A percentile compares a stretch with the other conserved stretches of the same genome.
phyloP scores from a whole-genome alignment of 2,888 invertebrate species.

The Homarus gammarus region DNA sequence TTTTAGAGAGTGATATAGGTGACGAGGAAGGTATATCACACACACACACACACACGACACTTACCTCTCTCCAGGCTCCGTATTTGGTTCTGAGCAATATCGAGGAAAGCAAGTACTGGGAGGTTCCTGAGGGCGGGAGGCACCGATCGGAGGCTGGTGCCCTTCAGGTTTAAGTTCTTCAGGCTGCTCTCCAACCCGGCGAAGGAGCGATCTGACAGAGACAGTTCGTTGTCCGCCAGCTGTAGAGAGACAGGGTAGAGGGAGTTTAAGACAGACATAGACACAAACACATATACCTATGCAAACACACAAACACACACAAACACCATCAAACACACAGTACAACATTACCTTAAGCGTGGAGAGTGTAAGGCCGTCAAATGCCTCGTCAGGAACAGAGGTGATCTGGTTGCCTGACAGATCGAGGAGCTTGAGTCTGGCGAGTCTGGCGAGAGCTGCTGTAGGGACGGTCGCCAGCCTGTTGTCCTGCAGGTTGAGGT shows the following conservation, averaged over 20 bases:
- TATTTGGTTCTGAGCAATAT: conserved; percentile 92
- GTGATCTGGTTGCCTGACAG: conserved; percentile 90
- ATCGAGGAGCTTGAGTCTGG: conserved; percentile 88
- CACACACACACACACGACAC: too few relatives aligned
- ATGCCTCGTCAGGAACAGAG: conserved; percentile 87
- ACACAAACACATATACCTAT: too few relatives aligned
- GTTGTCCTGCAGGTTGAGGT: conserved; percentile 87
- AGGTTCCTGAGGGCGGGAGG: conserved; percentile 89
- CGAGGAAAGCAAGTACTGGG: conserved; percentile 90
- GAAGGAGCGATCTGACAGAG: conserved; percentile 85
- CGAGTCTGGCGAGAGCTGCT: conserved; percentile 85
- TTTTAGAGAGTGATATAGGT: too few relatives aligned
- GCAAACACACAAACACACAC: too few relatives aligned
- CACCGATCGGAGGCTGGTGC: conserved; percentile 88
- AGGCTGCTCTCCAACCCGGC: conserved; percentile 89
- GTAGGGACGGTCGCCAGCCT: conserved; percentile 89
- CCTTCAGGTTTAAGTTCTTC: conserved; percentile 93
- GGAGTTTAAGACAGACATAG: too few relatives aligned
- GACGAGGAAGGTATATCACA: too few relatives aligned
- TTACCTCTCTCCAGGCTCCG: conserved; percentile 83
- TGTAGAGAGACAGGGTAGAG: conserved; percentile 87
- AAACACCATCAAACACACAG: too few relatives aligned
- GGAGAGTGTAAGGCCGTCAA: conserved; percentile 83
- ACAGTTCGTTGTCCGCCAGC: conserved; percentile 92
- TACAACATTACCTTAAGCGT: conserved; percentile 76